Evolutionary conservation across 2,113 vertebrate species (phyloP), one percentile per base, ranked within the genome.

Genomic region (Sarotherodon lohbergeri): DNA sequence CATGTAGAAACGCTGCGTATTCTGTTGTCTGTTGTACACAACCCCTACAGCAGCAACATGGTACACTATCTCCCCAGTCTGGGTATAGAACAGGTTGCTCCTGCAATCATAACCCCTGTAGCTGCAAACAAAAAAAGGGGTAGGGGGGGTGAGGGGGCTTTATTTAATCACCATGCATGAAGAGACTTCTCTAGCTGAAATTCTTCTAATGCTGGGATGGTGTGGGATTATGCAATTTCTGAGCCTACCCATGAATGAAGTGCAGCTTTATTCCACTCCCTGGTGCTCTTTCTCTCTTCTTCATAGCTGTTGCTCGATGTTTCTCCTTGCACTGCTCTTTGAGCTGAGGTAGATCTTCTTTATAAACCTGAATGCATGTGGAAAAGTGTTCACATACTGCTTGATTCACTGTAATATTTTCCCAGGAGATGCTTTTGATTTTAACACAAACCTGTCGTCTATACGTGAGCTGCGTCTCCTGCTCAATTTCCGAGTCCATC

Each of bases 311-410:
- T 80, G 95, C 96, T 94, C 97, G 97, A 89, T 98, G 97, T 95
- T 98, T 98, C 94, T 98, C 98, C 96, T 98, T 99, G 96, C 97
- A 98, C 95, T 99, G 98, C 94, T 99, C 97, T 97, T 99, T 99
- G 95, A 99, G 98, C 93, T 99, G 99, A 99, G 98, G 98, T 98
- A 99, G 98, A 97, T 99, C 99, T 98, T 99, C 99, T 97, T 99
- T 99, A 97, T 99, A 99, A 97, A 99, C 97, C 99, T 99, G 85
- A 19, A 85, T 13, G 34, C 29, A 61, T 17, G 55, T 24, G 66
- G 22, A 73, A 81, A 82, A 27, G 11, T 36, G 41, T 34, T 29
- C 9, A 10, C 5, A 8, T 43, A 46, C 52, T 61, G 5, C 55
- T 71, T 32, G 5, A 59, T 13, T n/a, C 55, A n/a, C 11, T 2